Evolutionary conservation across 2,888 invertebrate species (phyloP).

Genomic region (Hyposoter didymator): DNA sequence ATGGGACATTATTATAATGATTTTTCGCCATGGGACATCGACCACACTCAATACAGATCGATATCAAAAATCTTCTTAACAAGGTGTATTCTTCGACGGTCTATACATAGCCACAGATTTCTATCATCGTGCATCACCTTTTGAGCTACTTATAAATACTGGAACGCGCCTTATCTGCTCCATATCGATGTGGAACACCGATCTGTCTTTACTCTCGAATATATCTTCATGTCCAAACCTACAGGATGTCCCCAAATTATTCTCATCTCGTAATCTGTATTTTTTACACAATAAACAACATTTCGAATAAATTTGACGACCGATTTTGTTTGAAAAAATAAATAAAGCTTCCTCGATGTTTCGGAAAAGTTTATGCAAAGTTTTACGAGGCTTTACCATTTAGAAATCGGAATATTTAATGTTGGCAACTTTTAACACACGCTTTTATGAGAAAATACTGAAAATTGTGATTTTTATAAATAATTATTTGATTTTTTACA

Average conservation of each 20-base stretch:
- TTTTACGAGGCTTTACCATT: no score
- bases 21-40: slow-evolving; percentile 65
- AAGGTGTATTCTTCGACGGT: slow-evolving; percentile 64
- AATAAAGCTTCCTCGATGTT: no score
- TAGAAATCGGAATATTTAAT: no score
- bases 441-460: no score
- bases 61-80: slow-evolving; percentile 61
- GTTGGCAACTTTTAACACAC: no score
- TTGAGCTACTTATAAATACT: slow-evolving; percentile 27
- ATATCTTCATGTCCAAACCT: background rate
- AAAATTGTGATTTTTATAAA: no score
- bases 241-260: background rate
- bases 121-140: slow-evolving; percentile 22
- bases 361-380: no score
- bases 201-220: slow-evolving; percentile 18
- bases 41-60: slow-evolving; percentile 53
- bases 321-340: no score
- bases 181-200: slow-evolving; percentile 37
- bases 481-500: no score
- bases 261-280: no score
- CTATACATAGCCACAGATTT: slow-evolving; percentile 16
- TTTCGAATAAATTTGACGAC: no score
- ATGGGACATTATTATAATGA: background rate
- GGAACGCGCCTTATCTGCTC: background rate
- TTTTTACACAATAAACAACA: no score